These are phyloP conservation scores for Ophion obscuratus DNA, from an alignment of 2,888 invertebrate species.

Conservation along the genomic window DNA sequence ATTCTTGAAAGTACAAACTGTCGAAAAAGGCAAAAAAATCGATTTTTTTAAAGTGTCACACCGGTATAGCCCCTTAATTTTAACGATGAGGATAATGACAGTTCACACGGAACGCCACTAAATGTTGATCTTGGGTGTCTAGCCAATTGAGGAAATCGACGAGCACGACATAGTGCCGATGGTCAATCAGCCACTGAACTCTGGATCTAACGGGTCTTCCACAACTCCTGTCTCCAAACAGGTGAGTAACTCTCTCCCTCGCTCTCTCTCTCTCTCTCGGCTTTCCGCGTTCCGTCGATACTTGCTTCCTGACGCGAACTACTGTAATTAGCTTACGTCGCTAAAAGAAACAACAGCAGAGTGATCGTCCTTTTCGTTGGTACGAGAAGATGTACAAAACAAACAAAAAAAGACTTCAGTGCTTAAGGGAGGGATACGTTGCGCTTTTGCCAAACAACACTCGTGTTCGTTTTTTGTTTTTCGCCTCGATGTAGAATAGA, in stretches of 20 bases:
- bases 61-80: no score
- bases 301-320: conserved; percentile 64
- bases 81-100: not conserved
- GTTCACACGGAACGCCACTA: not conserved
- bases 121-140: not conserved
- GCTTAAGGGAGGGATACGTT: conserved; percentile 40
- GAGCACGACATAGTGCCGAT: conserved; percentile 74
- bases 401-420: not conserved
- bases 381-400: conserved; percentile 15
- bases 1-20: no score
- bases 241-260: conserved; percentile 57
- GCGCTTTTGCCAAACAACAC: conserved; percentile 60
- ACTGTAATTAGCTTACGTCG: conserved; percentile 67
- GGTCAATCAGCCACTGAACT: conserved; percentile 71
- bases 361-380: conserved; percentile 43
- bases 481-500: conserved; percentile 61
- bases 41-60: no score
- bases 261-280: not conserved
- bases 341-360: conserved; percentile 39
- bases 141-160: conserved; percentile 73
- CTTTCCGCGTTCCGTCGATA: conserved; percentile 48
- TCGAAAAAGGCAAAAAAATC: no score
- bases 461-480: conserved; percentile 33
- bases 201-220: conserved; percentile 65
- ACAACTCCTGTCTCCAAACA: conserved; percentile 39